Evolutionary conservation across 2,888 invertebrate genomes (phyloP), one percentile per base, ranked within the genome.

Genomic region (Oscheius sp.): DNA sequence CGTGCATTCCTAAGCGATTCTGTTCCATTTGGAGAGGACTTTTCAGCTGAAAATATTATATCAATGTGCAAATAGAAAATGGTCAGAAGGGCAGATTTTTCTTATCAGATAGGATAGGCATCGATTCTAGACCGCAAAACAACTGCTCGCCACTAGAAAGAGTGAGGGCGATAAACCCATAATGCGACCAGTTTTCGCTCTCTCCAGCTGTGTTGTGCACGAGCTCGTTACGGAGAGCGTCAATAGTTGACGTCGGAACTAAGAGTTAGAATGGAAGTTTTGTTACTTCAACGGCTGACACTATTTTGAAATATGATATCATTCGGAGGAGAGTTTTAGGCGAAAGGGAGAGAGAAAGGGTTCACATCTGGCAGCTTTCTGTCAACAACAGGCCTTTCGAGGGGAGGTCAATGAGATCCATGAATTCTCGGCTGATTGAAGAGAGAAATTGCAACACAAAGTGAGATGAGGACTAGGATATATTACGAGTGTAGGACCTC

Each of bases 1-100:
- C 37, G 2, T 64, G 64, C 27, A 50, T 3, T n/a, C 34, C 64
- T 10, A 64, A 37, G 17, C 48, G 45, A n/a, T 25, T 45, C 20
- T 64, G 64, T n/a, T 64, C 64, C 64, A 64, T 64, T 29, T 39
- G 27, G 53, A n/a, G 17, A 25, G 33, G n/a, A 12, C 17, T 52
- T 53, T 53, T 53, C 33, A 17, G 15, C 12, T 31, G 17, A 15
- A 25, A 53, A 53, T 25, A 15, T 5, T 15, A 17, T 3, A n/a
- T 29, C 2, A 33, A 53, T 33, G 31, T 27, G n/a, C n/a, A 10
- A 15, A 37, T 8, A 37, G 12, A 37, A 37, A 15, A n/a, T n/a
- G n/a, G n/a, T n/a, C n/a, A n/a, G n/a, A n/a, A n/a, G n/a, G n/a
- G n/a, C n/a, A n/a, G n/a, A n/a, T n/a, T n/a, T n/a, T n/a, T n/a